Evolutionary conservation across 2,888 invertebrate genomes (phyloP).

Genomic region (Pimpla rufipes): DNA sequence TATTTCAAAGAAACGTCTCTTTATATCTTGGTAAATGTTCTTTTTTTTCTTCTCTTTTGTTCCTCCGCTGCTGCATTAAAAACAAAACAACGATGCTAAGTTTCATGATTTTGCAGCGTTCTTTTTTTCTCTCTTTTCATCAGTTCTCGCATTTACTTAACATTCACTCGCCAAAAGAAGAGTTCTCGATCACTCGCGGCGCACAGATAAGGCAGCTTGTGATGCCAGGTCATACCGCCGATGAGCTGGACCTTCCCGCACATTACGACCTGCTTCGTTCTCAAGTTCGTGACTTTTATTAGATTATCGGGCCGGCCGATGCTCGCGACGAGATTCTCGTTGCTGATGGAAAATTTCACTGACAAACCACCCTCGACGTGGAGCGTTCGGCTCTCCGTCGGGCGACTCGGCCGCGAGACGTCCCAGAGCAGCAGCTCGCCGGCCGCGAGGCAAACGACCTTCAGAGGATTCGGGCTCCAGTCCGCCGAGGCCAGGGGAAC

Average conservation of each 20-base stretch:
- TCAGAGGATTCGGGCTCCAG: slow-evolving; percentile 89
- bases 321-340: slow-evolving; percentile 89
- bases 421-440: slow-evolving; percentile 91
- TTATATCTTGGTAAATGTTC: background rate
- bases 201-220: slow-evolving; percentile 88
- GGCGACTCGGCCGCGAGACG: slow-evolving; percentile 88
- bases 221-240: slow-evolving; percentile 89
- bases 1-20: background rate
- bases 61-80: background rate
- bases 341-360: slow-evolving; percentile 88
- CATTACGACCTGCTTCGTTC: slow-evolving; percentile 87
- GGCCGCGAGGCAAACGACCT: slow-evolving; percentile 89
- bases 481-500: slow-evolving; percentile 89
- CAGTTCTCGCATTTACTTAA: slow-evolving; percentile 77
- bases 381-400: slow-evolving; percentile 87
- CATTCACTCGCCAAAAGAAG: slow-evolving; percentile 88
- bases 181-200: slow-evolving; percentile 88
- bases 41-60: background rate
- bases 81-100: background rate
- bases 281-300: slow-evolving; percentile 88
- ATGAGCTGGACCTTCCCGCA: slow-evolving; percentile 87
- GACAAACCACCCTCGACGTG: slow-evolving; percentile 89
- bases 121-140: too few species aligned
- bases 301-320: slow-evolving; percentile 89
- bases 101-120: too few species aligned